Conservation (phyloP, 2,888 invertebrate genomes). For the Ophioninae sp. region DNA sequence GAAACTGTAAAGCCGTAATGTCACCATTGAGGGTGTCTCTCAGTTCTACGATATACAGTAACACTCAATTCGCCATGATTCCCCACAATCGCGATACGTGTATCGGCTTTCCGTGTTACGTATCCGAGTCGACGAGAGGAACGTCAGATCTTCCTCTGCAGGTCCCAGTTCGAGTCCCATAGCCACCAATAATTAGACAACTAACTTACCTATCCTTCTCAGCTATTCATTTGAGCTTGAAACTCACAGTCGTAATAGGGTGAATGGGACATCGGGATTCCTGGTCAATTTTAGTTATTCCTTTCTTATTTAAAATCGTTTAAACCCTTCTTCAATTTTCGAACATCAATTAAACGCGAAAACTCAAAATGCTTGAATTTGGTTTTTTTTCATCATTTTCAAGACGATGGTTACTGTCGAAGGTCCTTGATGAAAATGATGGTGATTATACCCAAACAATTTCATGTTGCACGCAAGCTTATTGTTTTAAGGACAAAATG, state of each 20-base stretch:
- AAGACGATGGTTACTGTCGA: no score
- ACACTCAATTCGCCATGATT: conserved; percentile 12
- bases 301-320: background rate
- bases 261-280: background rate
- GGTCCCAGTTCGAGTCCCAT: background rate
- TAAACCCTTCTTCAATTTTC: background rate
- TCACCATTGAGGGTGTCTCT: conserved; percentile 46
- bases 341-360: background rate
- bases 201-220: background rate
- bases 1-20: conserved; percentile 47
- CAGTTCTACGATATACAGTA: conserved; percentile 44
- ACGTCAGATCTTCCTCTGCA: background rate
- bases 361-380: background rate
- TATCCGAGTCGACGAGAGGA: background rate
- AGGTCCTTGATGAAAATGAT: no score
- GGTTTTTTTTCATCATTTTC: background rate
- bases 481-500: no score
- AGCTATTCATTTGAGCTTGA: conserved; percentile 14
- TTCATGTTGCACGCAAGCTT: no score
- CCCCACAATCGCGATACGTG: conserved; percentile 34
- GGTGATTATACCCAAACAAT: no score
- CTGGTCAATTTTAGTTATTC: background rate
- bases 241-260: background rate
- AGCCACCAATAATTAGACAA: conserved; percentile 2
- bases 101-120: conserved; percentile 21